These are phyloP conservation scores for Pelodiscus sinensis DNA, from an alignment of 2,113 vertebrate species.

Conservation along the genomic window DNA sequence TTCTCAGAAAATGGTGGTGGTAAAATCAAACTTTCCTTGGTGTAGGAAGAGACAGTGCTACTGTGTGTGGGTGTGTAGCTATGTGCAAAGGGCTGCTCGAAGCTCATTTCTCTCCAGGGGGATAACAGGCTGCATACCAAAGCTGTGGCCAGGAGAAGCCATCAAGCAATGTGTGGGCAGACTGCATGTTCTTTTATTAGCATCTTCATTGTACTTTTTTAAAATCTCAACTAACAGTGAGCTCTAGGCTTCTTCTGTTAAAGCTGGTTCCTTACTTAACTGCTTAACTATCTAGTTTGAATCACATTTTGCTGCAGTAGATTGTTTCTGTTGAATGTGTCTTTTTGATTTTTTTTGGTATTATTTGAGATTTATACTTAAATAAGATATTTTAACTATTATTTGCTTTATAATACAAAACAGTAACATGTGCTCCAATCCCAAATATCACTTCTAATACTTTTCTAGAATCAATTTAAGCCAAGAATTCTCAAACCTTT, in stretches of 20 bases:
- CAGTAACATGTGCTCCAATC: constrained; percentile 21
- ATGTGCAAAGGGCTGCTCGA: constrained; percentile 74
- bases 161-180: constrained; percentile 77
- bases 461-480: constrained; percentile 29
- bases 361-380: not conserved
- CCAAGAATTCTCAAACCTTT: too few relatives aligned
- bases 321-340: constrained; percentile 15
- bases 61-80: constrained; percentile 79
- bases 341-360: constrained; percentile 36
- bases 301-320: constrained; percentile 6
- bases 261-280: constrained; percentile 42
- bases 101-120: constrained; percentile 74
- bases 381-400: constrained; percentile 15
- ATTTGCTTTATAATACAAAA: constrained; percentile 36
- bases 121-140: constrained; percentile 72
- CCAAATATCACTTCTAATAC: constrained; percentile 22
- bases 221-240: constrained; percentile 40
- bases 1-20: constrained; percentile 81
- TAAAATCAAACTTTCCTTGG: constrained; percentile 73
- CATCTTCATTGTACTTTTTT: constrained; percentile 63
- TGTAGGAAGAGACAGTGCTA: constrained; percentile 73
- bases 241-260: constrained; percentile 4
- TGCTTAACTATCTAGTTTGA: constrained; percentile 39
- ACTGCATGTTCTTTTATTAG: constrained; percentile 78
- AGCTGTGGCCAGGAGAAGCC: constrained; percentile 72